Conservation (phyloP, 2,888 invertebrate species). For the Sinhomidia bicolor region DNA sequence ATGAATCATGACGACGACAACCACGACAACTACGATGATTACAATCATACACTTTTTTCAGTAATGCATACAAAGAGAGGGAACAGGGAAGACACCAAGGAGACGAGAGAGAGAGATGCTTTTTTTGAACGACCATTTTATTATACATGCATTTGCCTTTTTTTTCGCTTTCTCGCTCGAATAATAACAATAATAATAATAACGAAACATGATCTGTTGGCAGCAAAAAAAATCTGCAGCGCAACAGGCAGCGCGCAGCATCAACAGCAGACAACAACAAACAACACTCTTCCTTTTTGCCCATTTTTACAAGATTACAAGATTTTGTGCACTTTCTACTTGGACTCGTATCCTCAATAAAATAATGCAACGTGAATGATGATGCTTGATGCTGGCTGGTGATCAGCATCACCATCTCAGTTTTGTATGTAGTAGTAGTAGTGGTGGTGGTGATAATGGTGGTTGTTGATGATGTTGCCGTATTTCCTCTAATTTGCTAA, state of each 20-base stretch:
- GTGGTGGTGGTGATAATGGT: neutral
- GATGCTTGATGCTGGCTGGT: too few relatives aligned
- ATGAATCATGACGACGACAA: slow-evolving; percentile 35
- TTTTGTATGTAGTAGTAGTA: neutral
- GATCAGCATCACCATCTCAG: slow-evolving; percentile 38
- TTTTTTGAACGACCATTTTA: slow-evolving; percentile 43
- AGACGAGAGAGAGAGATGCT: slow-evolving; percentile 12
- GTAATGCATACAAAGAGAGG: neutral
- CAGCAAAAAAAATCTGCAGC: slow-evolving; percentile 46
- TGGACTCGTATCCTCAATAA: slow-evolving; percentile 49
- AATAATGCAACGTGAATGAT: slow-evolving; percentile 27
- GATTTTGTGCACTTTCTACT: slow-evolving; percentile 61
- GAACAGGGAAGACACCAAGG: neutral
- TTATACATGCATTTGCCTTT: slow-evolving; percentile 36
- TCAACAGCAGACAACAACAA: slow-evolving; percentile 5
- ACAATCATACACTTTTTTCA: slow-evolving; percentile 37
- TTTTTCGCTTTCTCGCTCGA: slow-evolving; percentile 51
- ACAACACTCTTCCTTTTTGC: slow-evolving; percentile 58
- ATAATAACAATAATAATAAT: slow-evolving; percentile 57
- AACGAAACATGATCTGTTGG: slow-evolving; percentile 64
- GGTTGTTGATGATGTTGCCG: slow-evolving; percentile 26
- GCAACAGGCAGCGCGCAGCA: slow-evolving; percentile 11
- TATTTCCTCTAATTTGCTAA: slow-evolving; percentile 47
- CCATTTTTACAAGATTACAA: slow-evolving; percentile 53
- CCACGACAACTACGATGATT: slow-evolving; percentile 2